Evolutionary conservation across 2,888 invertebrate genomes (phyloP), one percentile per base, ranked within the genome.

Genomic region (Vandiemenella viatica): DNA sequence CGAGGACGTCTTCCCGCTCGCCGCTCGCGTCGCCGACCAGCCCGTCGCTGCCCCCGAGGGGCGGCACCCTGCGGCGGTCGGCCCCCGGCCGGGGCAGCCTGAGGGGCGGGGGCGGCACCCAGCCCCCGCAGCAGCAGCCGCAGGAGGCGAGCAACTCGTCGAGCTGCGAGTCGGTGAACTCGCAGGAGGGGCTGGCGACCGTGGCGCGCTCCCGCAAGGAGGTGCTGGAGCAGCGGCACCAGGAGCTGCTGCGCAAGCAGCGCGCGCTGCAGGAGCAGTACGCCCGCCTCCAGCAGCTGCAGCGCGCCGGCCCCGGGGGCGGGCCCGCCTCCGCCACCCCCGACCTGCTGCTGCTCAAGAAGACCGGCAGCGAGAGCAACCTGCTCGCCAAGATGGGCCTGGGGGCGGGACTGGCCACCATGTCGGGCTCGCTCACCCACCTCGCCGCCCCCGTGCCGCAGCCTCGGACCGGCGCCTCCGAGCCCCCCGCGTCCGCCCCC

Each of bases 241-340:
- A 89, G 63, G 91, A 92, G 62, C 70, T 92, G 19, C 68, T 92
- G 13, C 79, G 84, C 56, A 90, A 91, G 60, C 92, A 92, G 63
- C 82, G 81, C 58, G 83, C 87, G 16, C 70, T 92, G 17, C 91
- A 92, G 63, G 91, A 92, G 60, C 92, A 92, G 63, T 92, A 91
- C 65, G 85, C 88, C 16, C 76, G 91, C 18, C 68, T 92, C 51
- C 91, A 92, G 64, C 84, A 87, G 68, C 75, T 91, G 55, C 90
- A 90, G 63, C 76, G 87, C 56, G 80, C 82, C 57, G 79, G 80
- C 0, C 77, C 81, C 23, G 73, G 80, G 3, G 61, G 76, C 45
- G 56, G 66, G 42, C 76, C 80, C 10, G n/a, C 32, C n/a, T 13
- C 2, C 32, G 75, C 80, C 21, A 73, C 78, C 0, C 78, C 80